Conservation (phyloP, 2,888 invertebrate genomes). For the Drosophila yooni region DNA sequence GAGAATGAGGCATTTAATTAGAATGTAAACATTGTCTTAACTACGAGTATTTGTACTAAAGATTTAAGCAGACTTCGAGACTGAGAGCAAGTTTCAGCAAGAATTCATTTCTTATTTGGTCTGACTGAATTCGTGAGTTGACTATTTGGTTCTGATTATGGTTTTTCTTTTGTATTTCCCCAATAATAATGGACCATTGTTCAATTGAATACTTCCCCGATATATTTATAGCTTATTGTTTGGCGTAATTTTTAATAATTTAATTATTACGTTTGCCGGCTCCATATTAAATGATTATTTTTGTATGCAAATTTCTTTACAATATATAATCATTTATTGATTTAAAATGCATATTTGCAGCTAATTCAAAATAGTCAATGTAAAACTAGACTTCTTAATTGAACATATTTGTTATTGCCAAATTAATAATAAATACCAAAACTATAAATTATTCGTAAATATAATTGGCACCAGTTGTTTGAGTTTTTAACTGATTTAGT, state of each 20-base stretch:
- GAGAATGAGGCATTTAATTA: constrained; percentile 22
- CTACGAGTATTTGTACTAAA: not conserved
- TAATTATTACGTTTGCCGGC: not conserved
- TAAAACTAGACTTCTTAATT: not conserved
- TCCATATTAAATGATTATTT: not conserved
- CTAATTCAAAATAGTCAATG: not conserved
- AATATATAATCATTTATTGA: not conserved
- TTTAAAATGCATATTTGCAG: not conserved
- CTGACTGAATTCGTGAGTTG: too few relatives aligned
- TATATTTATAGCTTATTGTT: not conserved
- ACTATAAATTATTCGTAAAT: not conserved
- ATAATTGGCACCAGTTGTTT: not conserved
- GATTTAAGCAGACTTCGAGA: not conserved
- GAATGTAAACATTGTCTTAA: constrained; percentile 6
- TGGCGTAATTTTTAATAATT: not conserved
- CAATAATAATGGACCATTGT: not conserved
- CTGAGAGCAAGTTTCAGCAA: not conserved
- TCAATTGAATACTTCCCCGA: not conserved
- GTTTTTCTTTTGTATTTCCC: not conserved
- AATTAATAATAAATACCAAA: not conserved
- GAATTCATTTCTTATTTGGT: not conserved
- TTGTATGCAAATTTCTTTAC: not conserved
- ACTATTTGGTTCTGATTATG: not conserved
- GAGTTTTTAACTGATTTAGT: not conserved
- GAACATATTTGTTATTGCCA: not conserved